Evolutionary conservation across 1,140 invertebrate genomes (phyloP).

Genomic region (Drosophila kurseongensis): DNA sequence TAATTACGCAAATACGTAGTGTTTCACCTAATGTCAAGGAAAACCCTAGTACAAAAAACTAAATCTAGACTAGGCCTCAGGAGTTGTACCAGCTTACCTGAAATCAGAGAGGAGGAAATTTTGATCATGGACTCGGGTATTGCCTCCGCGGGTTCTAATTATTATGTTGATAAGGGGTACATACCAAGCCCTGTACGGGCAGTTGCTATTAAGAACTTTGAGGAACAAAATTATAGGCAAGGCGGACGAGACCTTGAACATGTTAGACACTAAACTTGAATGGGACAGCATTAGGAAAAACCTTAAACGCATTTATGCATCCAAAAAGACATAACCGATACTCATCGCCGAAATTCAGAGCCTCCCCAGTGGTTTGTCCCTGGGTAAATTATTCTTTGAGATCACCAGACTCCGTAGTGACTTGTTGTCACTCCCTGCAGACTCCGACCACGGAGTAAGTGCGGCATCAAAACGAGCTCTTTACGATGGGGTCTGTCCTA

Average conservation of each 20-base stretch:
- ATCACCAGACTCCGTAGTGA: neutral
- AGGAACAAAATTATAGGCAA: conserved; percentile 11
- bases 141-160: too few species aligned
- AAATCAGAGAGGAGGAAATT: neutral
- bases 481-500: neutral
- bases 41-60: neutral
- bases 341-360: neutral
- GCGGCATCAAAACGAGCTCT: conserved; percentile 1
- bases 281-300: neutral
- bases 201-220: conserved; percentile 1
- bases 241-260: conserved; percentile 2
- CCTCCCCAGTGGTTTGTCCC: neutral
- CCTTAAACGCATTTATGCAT: conserved; percentile 1
- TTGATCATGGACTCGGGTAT: too few species aligned
- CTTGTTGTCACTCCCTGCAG: neutral
- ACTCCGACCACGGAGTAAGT: neutral
- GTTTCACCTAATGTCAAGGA: neutral
- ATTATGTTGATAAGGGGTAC: too few species aligned
- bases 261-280: neutral
- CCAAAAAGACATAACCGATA: neutral
- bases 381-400: neutral
- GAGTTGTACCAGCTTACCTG: neutral
- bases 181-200: conserved; percentile 5
- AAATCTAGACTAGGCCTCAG: neutral
- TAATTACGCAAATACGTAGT: too few species aligned